Percentiles rank a stretch among this genome's conserved stretches.
These are phyloP conservation scores for Chlamydotis undulata DNA, from an alignment of 2,113 vertebrate genomes.

Conservation along the genomic window DNA sequence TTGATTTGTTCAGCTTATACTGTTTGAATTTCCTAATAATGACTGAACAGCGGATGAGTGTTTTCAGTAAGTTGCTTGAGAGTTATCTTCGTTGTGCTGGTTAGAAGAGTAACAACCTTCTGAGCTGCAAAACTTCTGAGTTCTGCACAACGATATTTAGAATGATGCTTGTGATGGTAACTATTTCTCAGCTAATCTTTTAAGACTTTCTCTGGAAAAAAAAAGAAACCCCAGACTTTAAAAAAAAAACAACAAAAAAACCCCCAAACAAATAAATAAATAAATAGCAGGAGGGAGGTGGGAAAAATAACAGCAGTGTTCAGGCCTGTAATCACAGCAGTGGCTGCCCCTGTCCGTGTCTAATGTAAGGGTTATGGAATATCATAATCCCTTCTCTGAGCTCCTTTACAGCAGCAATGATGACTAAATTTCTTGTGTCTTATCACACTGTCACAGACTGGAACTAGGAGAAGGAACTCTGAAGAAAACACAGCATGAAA, in stretches of 20 bases:
- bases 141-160: background rate
- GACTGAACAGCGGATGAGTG: background rate
- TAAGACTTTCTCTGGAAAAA: conserved; percentile 79
- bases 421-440: conserved; percentile 98
- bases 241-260: background rate
- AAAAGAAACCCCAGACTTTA: background rate
- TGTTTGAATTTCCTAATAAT: conserved; percentile 33
- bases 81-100: background rate
- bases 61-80: background rate
- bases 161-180: conserved; percentile 55
- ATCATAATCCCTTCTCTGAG: conserved; percentile 94
- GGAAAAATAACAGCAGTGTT: conserved; percentile 65
- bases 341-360: conserved; percentile 85
- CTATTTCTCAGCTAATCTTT: conserved; percentile 80
- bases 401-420: conserved; percentile 88
- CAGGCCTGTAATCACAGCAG: conserved; percentile 78
- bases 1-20: conserved; percentile 44
- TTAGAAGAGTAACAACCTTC: background rate
- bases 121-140: background rate
- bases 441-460: conserved; percentile 97
- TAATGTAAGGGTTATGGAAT: conserved; percentile 95
- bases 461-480: conserved; percentile 91
- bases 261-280: background rate
- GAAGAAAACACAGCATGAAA: conserved; percentile 95
- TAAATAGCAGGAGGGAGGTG: background rate